Evolutionary conservation across 2,113 vertebrate genomes (phyloP).

Genomic region (Plecturocebus donacophilus): DNA sequence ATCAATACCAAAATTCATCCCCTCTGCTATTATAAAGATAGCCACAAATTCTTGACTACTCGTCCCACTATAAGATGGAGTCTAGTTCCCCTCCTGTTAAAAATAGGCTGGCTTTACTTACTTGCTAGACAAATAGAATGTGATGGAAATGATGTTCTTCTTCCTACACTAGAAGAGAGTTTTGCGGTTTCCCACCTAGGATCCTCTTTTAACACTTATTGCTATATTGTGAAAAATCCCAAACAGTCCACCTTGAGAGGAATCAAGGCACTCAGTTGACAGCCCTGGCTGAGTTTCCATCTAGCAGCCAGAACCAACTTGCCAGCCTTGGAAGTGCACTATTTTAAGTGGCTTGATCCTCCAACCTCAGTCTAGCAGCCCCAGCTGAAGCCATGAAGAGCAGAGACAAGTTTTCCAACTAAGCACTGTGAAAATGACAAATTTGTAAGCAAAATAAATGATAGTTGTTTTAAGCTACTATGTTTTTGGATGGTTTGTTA

Average conservation of each 20-base stretch:
- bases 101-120: neutral
- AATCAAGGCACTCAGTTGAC: neutral
- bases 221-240: neutral
- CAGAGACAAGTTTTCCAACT: neutral
- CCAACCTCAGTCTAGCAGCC: neutral
- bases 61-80: neutral
- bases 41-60: neutral
- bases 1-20: neutral
- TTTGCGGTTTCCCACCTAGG: neutral
- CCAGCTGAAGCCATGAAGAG: neutral
- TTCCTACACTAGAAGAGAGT: neutral
- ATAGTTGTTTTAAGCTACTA: neutral
- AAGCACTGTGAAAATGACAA: neutral
- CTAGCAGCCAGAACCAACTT: neutral
- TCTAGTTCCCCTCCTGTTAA: neutral
- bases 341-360: neutral
- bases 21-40: neutral
- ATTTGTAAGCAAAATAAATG: neutral
- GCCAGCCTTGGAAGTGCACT: neutral
- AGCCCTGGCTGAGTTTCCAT: neutral
- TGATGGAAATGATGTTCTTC: neutral
- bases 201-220: neutral
- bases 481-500: neutral
- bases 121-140: neutral
- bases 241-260: neutral